Evolutionary conservation across 2,888 invertebrate species (phyloP).

Genomic region (Caenorhabditis afra): DNA sequence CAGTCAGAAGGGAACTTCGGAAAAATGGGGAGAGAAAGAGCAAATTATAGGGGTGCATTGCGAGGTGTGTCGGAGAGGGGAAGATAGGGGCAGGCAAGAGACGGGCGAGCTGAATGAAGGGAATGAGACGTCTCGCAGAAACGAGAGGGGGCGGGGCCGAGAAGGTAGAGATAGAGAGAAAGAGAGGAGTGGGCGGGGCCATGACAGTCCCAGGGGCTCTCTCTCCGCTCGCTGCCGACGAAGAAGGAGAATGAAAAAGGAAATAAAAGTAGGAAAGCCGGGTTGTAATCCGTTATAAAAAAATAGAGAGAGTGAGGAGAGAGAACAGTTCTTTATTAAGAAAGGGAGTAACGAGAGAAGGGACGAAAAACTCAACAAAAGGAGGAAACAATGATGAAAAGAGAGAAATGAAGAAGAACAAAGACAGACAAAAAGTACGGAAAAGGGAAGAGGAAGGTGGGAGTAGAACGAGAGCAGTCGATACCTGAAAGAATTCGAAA

Average conservation of each 20-base stretch:
- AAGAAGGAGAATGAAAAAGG: slow-evolving; percentile 2
- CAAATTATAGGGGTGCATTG: not conserved
- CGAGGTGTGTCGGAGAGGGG: not conserved
- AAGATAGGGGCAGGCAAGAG: not conserved
- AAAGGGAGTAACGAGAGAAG: not conserved
- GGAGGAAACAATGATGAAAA: slow-evolving; percentile 44
- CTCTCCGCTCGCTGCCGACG: not conserved
- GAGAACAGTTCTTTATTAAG: slow-evolving; percentile 4
- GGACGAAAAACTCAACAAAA: slow-evolving; percentile 8
- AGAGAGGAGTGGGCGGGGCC: not conserved
- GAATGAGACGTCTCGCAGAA: not conserved
- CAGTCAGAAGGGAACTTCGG: too few species aligned
- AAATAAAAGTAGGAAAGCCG: not conserved
- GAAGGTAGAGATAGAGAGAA: not conserved
- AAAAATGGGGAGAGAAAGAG: slow-evolving; percentile 2
- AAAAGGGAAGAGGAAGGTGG: slow-evolving; percentile 60
- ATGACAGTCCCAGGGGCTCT: too few species aligned
- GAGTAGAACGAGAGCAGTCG: slow-evolving; percentile 66
- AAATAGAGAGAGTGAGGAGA: slow-evolving; percentile 2
- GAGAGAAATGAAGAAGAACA: slow-evolving; percentile 1
- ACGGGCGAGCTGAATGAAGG: slow-evolving; percentile 10
- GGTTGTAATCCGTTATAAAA: slow-evolving; percentile 9
- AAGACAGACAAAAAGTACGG: slow-evolving; percentile 39
- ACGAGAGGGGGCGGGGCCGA: slow-evolving; percentile 10
- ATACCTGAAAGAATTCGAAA: slow-evolving; percentile 72